Evolutionary conservation across 2,888 invertebrate genomes (phyloP).

Genomic region (Eulithis testata): DNA sequence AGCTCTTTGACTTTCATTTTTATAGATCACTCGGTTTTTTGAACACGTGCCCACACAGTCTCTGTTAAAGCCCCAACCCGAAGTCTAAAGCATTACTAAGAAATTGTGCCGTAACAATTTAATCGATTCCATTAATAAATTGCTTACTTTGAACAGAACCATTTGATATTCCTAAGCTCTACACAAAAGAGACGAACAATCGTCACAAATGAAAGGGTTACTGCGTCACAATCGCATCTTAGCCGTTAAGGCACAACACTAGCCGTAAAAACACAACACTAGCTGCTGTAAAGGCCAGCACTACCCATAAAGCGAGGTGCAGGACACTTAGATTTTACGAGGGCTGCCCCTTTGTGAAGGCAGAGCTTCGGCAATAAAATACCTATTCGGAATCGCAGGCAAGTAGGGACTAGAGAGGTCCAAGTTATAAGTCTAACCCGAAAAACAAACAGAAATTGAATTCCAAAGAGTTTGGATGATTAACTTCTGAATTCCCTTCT

Average conservation of each 20-base stretch:
- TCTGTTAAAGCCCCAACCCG: too few relatives aligned
- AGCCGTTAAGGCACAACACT: constrained; percentile 40
- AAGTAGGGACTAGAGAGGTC: constrained; percentile 43
- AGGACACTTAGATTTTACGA: constrained; percentile 67
- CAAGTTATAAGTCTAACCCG: constrained; percentile 32
- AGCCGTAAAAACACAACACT: constrained; percentile 43
- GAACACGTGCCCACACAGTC: too few relatives aligned
- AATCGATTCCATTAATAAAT: too few relatives aligned
- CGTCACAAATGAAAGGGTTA: constrained; percentile 65
- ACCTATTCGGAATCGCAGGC: constrained; percentile 59
- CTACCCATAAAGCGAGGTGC: constrained; percentile 34
- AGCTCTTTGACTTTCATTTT: too few relatives aligned
- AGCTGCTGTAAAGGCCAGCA: constrained; percentile 53
- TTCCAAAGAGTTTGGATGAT: background rate
- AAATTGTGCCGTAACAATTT: too few relatives aligned
- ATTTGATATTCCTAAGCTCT: constrained; percentile 8
- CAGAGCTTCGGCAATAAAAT: constrained; percentile 58
- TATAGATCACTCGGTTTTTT: too few relatives aligned
- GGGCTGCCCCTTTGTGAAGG: constrained; percentile 65
- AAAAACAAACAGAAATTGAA: background rate
- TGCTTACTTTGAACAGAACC: too few relatives aligned
- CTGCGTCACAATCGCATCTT: constrained; percentile 35
- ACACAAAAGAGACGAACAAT: constrained; percentile 38
- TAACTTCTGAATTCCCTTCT: too few relatives aligned
- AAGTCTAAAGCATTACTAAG: too few relatives aligned